Conservation (phyloP, 2,888 invertebrate genomes). For the Ceriagrion tenellum region DNA sequence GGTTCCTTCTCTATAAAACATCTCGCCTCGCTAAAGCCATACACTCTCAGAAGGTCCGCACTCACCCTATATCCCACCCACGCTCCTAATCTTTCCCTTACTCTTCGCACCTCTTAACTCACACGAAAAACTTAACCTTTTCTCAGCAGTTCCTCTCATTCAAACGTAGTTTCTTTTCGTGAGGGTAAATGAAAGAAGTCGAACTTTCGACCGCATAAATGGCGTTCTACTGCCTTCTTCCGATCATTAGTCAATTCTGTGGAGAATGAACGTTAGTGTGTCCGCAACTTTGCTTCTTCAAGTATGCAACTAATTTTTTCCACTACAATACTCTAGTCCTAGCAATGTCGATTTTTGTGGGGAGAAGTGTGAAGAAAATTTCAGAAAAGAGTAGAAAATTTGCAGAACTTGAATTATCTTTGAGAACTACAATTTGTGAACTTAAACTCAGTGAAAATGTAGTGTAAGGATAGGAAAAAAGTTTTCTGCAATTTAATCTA, state of each 20-base stretch:
- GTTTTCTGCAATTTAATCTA: too few species aligned
- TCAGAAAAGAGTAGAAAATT: too few species aligned
- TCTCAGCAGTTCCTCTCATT: not conserved
- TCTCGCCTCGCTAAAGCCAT: not conserved
- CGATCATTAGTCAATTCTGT: slow-evolving; percentile 48
- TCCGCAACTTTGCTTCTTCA: not conserved
- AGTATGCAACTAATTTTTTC: not conserved
- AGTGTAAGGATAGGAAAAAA: too few species aligned
- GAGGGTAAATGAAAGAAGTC: slow-evolving; percentile 42
- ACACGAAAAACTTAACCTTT: not conserved
- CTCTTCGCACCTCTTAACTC: not conserved
- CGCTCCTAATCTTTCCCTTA: not conserved
- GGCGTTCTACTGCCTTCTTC: slow-evolving; percentile 37
- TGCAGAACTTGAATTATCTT: too few species aligned
- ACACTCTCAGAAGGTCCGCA: not conserved
- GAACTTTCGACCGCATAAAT: slow-evolving; percentile 52
- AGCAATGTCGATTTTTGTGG: too few species aligned
- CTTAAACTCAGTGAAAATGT: too few species aligned
- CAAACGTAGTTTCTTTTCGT: slow-evolving; percentile 7
- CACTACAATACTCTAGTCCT: too few species aligned
- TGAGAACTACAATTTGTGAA: too few species aligned
- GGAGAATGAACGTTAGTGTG: not conserved
- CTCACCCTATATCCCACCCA: not conserved
- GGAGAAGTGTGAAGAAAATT: too few species aligned
- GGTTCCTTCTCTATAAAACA: not conserved